Evolutionary conservation across 2,113 vertebrate species (phyloP).

Genomic region (Lamprotornis superbus): DNA sequence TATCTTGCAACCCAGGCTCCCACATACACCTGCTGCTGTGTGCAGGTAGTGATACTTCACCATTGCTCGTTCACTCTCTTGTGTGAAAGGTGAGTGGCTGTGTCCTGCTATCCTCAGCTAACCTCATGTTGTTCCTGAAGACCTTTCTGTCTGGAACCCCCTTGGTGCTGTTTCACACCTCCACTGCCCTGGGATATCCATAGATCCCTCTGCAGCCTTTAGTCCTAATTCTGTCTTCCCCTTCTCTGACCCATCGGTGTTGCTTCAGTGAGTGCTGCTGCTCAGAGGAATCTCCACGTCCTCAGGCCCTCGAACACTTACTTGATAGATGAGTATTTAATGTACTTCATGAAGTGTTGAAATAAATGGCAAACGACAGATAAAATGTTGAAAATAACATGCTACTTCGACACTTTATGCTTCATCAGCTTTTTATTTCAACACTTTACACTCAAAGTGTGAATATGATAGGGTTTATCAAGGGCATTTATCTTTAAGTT

Average conservation of each 20-base stretch:
- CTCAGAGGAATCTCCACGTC: background rate
- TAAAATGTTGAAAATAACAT: conserved; percentile 65
- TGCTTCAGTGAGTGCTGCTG: background rate
- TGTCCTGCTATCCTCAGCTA: accelerated
- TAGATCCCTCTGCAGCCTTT: background rate
- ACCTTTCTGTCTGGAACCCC: background rate
- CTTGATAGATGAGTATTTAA: conserved; percentile 17
- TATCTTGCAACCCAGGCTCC: background rate
- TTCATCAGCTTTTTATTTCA: conserved; percentile 63
- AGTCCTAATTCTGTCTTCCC: background rate
- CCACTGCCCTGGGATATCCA: background rate
- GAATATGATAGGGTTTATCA: conserved; percentile 51
- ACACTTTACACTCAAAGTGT: conserved; percentile 32
- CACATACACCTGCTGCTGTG: background rate
- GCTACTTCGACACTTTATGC: conserved; percentile 33
- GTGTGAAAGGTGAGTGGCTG: background rate
- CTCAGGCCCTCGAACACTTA: background rate
- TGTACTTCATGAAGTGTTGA: background rate
- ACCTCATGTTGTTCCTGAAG: background rate
- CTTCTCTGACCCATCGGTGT: background rate
- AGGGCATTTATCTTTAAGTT: conserved; percentile 53
- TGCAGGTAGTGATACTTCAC: background rate
- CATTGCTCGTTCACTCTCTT: accelerated
- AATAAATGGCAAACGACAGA: conserved; percentile 60
- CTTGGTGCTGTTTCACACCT: background rate